Conservation (phyloP, 2,113 vertebrate genomes). For the Caracal caracal region DNA sequence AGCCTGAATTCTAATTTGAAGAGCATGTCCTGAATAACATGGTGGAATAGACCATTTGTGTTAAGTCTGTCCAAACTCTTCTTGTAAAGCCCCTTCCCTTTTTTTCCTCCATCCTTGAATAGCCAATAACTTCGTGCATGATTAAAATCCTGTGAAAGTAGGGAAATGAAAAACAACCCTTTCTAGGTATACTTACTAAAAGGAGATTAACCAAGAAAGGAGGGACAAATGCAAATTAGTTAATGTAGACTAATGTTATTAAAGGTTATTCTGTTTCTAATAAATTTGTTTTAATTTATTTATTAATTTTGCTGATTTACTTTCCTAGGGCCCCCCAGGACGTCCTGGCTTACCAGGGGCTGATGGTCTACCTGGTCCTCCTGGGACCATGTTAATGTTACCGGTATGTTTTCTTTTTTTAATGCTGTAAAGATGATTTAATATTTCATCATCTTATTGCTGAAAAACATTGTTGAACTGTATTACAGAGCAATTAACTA, state of each 20-base stretch:
- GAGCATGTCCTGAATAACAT: not conserved
- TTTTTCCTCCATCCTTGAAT: not conserved
- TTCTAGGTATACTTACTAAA: not conserved
- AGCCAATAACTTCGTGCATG: not conserved
- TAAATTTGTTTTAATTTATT: not conserved
- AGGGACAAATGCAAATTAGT: not conserved
- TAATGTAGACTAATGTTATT: not conserved
- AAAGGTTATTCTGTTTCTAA: not conserved
- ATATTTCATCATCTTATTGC: not conserved
- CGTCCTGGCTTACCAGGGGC: conserved; percentile 96
- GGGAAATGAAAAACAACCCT: not conserved
- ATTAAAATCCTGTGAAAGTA: not conserved
- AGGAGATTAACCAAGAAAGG: not conserved
- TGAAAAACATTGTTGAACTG: not conserved
- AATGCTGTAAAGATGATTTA: not conserved
- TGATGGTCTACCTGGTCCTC: conserved; percentile 95
- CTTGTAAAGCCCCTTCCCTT: not conserved
- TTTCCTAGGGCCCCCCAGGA: conserved; percentile 92
- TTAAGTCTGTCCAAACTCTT: not conserved
- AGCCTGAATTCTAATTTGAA: not conserved
- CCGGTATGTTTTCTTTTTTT: conserved; percentile 88
- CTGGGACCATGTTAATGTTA: conserved; percentile 98
- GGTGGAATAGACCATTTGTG: not conserved
- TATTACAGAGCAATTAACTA: not conserved
- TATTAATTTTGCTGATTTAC: not conserved